Evolutionary conservation across 1,140 invertebrate genomes (phyloP), one percentile per base, ranked within the genome.

Genomic region (Planococcus citri): DNA sequence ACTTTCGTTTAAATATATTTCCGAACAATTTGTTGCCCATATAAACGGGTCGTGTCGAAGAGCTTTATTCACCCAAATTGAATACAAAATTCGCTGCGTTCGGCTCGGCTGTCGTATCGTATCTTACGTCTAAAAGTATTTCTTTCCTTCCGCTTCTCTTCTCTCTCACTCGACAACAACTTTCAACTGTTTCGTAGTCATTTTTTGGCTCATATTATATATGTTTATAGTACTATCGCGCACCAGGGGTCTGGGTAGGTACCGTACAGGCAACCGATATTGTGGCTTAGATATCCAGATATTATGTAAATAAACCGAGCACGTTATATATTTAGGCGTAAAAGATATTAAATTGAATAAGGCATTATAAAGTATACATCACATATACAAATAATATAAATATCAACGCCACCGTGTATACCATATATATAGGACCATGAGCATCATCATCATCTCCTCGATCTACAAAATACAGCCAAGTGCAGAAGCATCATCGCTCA

Each of bases 341-440:
- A 51, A 51, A 4, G 41, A 51, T 51, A 51, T 51, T 51, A 51
- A 51, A 51, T 51, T 51, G 41, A 51, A 51, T 51, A 51, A 51
- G 41, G 41, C 41, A 51, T 51, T 51, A 51, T 51, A 51, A 51
- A 51, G 41, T 51, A 51, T 51, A n/a, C 41, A 51, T 33, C 41
- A 51, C 2, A 51, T 9, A 51, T 17, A 51, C 17, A 51, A 14
- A 51, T 17, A n/a, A 4, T 51, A 3, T 17, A 20, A 51, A 51
- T 51, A 51, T 51, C 17, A 14, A 9, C 6, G 41, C 6, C n/a
- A 33, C 3, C 29, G 12, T 33, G 29, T n/a, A 37, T 37, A 37
- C 33, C 6, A 37, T 8, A 14, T 37, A 37, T 37, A 37, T n/a
- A n/a, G n/a, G n/a, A n/a, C n/a, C n/a, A n/a, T n/a, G n/a, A n/a